Conservation (phyloP, 1,140 invertebrate genomes). For the Brevipalpus yothersi region DNA sequence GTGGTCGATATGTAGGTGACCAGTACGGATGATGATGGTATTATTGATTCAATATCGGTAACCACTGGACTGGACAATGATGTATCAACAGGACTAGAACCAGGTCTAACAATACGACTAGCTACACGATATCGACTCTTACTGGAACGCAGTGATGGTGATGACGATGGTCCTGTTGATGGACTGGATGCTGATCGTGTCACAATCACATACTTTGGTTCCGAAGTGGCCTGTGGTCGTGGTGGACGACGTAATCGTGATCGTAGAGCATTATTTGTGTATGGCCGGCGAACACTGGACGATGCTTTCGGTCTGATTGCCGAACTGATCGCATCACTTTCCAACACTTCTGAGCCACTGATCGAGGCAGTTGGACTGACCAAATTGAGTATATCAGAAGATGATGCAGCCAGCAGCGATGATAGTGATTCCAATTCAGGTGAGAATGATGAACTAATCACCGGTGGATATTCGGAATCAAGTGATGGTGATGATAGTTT, state of each 20-base stretch:
- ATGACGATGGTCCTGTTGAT: slow-evolving; percentile 5
- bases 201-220: slow-evolving; percentile 12
- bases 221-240: slow-evolving; percentile 7
- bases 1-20: slow-evolving; percentile 14
- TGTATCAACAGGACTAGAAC: neutral
- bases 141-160: neutral
- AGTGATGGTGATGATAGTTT: neutral
- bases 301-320: neutral
- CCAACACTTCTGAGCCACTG: neutral
- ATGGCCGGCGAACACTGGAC: neutral
- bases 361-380: neutral
- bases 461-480: neutral
- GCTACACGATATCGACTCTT: neutral
- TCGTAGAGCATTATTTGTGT: neutral
- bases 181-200: slow-evolving; percentile 1
- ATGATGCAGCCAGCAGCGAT: neutral
- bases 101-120: slow-evolving; percentile 1
- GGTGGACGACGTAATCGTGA: neutral
- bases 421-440: neutral
- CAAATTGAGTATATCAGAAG: neutral
- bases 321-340: neutral
- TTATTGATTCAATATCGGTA: slow-evolving; percentile 5
- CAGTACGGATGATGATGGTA: slow-evolving; percentile 7
- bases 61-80: slow-evolving; percentile 1
- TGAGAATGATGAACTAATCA: neutral